A percentile compares a stretch with the other conserved stretches of the same genome.
Evolutionary conservation across 2,888 invertebrate genomes (phyloP).

Genomic region (Acrobasis consociella): DNA sequence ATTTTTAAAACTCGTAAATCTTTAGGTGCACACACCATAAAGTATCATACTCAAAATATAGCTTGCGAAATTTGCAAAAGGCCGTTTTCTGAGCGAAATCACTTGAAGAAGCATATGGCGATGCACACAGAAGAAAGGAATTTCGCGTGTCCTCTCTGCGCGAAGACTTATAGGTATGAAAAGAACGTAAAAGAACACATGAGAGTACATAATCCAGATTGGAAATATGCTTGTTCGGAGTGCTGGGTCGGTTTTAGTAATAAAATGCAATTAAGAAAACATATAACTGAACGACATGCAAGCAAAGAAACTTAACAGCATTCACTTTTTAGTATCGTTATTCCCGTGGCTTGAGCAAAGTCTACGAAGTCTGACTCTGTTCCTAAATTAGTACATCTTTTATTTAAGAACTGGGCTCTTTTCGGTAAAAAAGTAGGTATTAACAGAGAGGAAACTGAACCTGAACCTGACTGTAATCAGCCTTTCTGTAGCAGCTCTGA

Average conservation of each 20-base stretch:
- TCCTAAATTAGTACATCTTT: no score
- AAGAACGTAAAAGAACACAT: slow-evolving; percentile 37
- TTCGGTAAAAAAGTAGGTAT: no score
- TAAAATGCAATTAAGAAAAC: slow-evolving; percentile 34
- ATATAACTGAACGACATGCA: slow-evolving; percentile 27
- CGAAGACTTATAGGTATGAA: slow-evolving; percentile 37
- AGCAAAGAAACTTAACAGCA: not conserved
- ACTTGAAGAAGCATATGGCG: slow-evolving; percentile 37
- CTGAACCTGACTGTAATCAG: no score
- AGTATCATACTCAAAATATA: slow-evolving; percentile 35
- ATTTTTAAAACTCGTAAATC: slow-evolving; percentile 32
- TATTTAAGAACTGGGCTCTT: no score
- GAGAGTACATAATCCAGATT: slow-evolving; percentile 36
- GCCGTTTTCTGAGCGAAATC: slow-evolving; percentile 33
- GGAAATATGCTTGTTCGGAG: slow-evolving; percentile 35
- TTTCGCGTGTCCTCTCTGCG: slow-evolving; percentile 35
- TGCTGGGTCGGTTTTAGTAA: slow-evolving; percentile 34
- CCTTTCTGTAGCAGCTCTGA: no score
- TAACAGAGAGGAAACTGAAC: no score
- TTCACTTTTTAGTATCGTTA: no score
- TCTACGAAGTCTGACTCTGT: no score
- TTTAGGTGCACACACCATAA: slow-evolving; percentile 33
- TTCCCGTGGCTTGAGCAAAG: no score
- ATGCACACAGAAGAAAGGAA: slow-evolving; percentile 34
- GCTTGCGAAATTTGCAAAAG: slow-evolving; percentile 37